These are phyloP conservation scores for Caenorhabditis angaria DNA, from an alignment of 2,888 invertebrate species.

Conservation along the genomic window DNA sequence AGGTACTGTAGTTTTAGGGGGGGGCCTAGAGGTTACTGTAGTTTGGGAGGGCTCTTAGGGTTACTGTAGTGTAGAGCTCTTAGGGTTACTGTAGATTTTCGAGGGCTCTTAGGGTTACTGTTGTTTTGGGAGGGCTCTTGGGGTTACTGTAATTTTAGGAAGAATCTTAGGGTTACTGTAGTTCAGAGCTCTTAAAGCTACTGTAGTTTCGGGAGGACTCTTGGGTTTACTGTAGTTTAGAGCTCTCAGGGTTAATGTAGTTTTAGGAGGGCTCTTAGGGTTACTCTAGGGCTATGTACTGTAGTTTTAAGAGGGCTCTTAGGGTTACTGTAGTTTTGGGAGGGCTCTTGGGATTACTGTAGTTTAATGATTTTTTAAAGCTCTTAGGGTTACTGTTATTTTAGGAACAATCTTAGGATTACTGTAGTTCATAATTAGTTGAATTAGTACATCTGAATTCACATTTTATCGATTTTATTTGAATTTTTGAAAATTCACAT, in stretches of 20 bases:
- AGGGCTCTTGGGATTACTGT: not conserved
- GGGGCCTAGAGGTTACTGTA: not conserved
- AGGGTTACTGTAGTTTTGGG: not conserved
- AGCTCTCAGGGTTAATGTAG: too few relatives aligned
- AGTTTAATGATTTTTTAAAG: not conserved
- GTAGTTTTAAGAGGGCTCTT: not conserved
- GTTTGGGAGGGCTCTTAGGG: not conserved
- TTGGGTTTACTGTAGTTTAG: too few relatives aligned
- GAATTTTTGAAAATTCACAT: too few relatives aligned
- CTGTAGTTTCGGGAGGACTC: too few relatives aligned
- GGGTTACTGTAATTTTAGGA: not conserved
- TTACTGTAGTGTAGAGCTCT: not conserved
- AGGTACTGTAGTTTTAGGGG: slow-evolving; percentile 18
- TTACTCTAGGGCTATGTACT: too few relatives aligned
- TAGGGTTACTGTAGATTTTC: not conserved
- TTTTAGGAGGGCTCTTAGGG: not conserved
- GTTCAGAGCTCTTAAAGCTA: too few relatives aligned
- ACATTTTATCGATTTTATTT: too few relatives aligned
- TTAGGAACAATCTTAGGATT: too few relatives aligned
- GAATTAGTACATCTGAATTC: too few relatives aligned
- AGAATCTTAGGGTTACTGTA: not conserved
- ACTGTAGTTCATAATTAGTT: too few relatives aligned
- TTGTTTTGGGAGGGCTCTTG: not conserved
- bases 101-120: not conserved
- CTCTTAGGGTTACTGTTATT: too few relatives aligned